Conservation (phyloP, 2,888 invertebrate species). For the Macaria notata region DNA sequence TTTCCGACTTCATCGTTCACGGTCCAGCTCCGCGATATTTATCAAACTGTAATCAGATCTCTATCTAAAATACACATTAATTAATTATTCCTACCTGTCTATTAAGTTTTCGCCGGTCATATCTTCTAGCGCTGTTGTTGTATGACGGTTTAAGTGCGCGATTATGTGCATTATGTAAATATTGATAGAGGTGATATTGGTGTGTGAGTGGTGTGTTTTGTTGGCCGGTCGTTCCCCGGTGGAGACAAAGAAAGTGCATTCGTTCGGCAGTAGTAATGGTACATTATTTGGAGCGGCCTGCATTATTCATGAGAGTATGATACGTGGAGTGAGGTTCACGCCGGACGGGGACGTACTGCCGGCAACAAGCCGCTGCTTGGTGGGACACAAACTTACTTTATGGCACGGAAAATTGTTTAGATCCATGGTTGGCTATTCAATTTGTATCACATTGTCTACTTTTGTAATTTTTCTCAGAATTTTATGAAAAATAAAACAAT, state of each 20-base stretch:
- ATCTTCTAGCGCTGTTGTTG: conserved; percentile 1
- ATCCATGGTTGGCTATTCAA: no score
- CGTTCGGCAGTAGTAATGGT: conserved; percentile 64
- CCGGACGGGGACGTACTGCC: conserved; percentile 51
- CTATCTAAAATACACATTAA: conserved; percentile 18
- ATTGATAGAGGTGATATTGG: conserved; percentile 1
- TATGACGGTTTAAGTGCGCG: neutral
- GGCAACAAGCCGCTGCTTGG: neutral
- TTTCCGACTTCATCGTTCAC: conserved; percentile 7
- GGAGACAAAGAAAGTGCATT: conserved; percentile 78
- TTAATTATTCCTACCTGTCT: conserved; percentile 20
- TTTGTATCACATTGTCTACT: no score
- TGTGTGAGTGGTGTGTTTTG: neutral
- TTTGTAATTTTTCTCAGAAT: no score
- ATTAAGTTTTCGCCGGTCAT: conserved; percentile 20
- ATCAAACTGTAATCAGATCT: conserved; percentile 21
- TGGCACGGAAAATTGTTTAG: neutral
- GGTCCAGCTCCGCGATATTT: conserved; percentile 10
- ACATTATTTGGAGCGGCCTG: conserved; percentile 75
- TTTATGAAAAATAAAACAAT: no score
- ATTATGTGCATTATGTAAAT: neutral
- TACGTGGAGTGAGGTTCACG: conserved; percentile 68
- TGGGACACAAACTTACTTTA: neutral
- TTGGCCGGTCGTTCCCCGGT: conserved; percentile 28
- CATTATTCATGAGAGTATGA: conserved; percentile 77